Conservation (phyloP, 92 coral and sea anemone species). For the Meandrina meandrites region DNA sequence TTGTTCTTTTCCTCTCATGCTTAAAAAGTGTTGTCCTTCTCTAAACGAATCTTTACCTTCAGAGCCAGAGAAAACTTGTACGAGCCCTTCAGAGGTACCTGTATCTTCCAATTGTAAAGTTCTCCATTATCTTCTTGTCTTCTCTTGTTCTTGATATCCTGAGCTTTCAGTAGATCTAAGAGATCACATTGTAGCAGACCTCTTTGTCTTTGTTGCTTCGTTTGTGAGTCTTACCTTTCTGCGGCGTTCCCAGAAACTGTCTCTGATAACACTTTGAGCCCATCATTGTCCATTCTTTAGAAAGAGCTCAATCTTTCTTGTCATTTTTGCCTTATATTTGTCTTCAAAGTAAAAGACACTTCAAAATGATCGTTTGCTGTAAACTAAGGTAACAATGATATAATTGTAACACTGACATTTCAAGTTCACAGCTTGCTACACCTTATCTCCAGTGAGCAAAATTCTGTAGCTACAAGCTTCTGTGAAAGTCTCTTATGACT, state of each 20-base stretch:
- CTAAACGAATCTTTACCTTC: not conserved
- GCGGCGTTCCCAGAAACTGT: not conserved
- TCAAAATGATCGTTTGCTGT: too few species aligned
- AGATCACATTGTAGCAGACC: not conserved
- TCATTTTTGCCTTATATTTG: not conserved
- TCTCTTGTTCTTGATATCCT: not conserved
- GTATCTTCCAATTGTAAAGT: not conserved
- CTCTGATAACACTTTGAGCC: not conserved
- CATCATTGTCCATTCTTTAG: not conserved
- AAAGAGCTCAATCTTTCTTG: not conserved
- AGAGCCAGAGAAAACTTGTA: constrained; percentile 15
- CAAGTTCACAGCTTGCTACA: too few species aligned
- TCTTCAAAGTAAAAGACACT: not conserved
- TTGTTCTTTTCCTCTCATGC: not conserved
- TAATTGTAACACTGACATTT: too few species aligned
- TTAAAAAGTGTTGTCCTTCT: constrained; percentile 17
- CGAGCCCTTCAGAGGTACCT: constrained; percentile 39
- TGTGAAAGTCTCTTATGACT: too few species aligned
- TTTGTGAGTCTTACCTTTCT: not conserved
- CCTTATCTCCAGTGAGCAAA: too few species aligned
- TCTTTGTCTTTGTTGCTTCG: not conserved
- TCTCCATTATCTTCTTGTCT: not conserved
- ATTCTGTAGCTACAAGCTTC: too few species aligned
- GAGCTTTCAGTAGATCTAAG: not conserved
- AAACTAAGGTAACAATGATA: too few species aligned